Conservation (phyloP, 2,113 vertebrate species). For the Melanotaenia duboulayi region DNA sequence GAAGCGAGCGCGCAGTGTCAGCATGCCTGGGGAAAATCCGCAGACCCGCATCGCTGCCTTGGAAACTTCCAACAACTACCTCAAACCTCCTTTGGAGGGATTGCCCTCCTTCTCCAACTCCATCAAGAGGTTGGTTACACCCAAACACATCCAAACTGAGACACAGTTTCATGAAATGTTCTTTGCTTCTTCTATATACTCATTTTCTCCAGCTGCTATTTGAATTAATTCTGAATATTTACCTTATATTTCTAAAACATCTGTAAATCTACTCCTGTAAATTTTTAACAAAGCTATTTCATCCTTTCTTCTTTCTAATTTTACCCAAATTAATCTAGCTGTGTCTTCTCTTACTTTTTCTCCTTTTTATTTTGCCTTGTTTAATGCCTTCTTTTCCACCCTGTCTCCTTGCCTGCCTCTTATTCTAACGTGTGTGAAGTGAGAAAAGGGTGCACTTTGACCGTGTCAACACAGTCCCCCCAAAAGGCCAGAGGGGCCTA, state of each 20-base stretch:
- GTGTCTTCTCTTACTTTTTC: slow-evolving; percentile 30
- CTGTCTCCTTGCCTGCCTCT: slow-evolving; percentile 22
- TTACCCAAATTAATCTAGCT: slow-evolving; percentile 32
- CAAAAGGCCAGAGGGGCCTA: slow-evolving; percentile 84
- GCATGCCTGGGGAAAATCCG: slow-evolving; percentile 89
- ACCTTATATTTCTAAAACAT: slow-evolving; percentile 7
- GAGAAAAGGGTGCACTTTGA: slow-evolving; percentile 92
- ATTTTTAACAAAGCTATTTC: slow-evolving; percentile 15
- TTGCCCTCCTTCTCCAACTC: slow-evolving; percentile 93
- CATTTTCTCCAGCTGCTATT: slow-evolving; percentile 25
- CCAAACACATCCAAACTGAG: background rate
- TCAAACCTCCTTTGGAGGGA: slow-evolving; percentile 85
- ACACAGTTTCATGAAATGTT: background rate
- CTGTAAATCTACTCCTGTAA: background rate
- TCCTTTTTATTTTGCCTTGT: slow-evolving; percentile 25
- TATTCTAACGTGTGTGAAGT: slow-evolving; percentile 38
- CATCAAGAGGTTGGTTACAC: slow-evolving; percentile 88
- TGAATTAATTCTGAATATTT: slow-evolving; percentile 5
- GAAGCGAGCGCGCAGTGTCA: slow-evolving; percentile 87
- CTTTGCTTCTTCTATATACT: background rate
- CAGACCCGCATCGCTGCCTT: slow-evolving; percentile 74
- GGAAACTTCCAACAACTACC: slow-evolving; percentile 75
- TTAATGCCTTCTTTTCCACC: background rate
- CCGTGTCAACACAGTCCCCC: slow-evolving; percentile 92
- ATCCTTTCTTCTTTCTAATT: slow-evolving; percentile 22